phyloP scores from a whole-genome alignment of 2,797 vertebrate species.

The Streptopelia turtur region DNA sequence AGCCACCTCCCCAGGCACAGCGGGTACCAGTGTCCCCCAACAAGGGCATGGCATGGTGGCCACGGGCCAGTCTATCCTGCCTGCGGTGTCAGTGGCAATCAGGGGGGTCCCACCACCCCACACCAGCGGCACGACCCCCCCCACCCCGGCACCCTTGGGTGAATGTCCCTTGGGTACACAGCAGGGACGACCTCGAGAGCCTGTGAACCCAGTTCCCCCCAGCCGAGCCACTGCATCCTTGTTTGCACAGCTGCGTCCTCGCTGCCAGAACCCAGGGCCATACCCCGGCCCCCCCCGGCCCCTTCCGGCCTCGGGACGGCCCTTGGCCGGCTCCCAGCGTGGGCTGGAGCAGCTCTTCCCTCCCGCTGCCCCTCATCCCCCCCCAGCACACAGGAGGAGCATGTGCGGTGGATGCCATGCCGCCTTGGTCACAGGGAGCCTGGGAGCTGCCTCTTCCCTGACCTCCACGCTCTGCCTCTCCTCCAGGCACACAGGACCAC shows the following conservation, averaged over 20 bases:
- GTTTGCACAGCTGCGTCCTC: slow-evolving; percentile 57
- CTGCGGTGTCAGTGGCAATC: not conserved
- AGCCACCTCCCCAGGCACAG: not conserved
- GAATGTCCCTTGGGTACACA: not conserved
- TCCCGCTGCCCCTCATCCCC: not conserved
- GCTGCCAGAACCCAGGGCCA: not conserved
- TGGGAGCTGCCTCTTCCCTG: not conserved
- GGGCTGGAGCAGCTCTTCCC: not conserved
- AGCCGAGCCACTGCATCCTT: not conserved
- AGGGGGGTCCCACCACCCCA: too few species aligned
- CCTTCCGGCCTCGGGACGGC: not conserved
- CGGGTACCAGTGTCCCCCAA: not conserved
- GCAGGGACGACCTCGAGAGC: not conserved
- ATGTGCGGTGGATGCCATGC: not conserved
- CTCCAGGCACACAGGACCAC: not conserved
- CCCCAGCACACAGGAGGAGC: not conserved
- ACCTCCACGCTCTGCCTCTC: not conserved
- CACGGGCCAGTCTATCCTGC: not conserved
- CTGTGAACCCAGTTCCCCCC: not conserved
- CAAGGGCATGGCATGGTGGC: fast-evolving
- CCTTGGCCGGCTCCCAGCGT: not conserved
- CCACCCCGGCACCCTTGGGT: not conserved
- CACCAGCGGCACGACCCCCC: fast-evolving
- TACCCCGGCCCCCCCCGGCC: not conserved
- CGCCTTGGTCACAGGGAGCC: not conserved